phyloP scores from a whole-genome alignment of 2,113 vertebrate genomes.

The Platysteira castanea region DNA sequence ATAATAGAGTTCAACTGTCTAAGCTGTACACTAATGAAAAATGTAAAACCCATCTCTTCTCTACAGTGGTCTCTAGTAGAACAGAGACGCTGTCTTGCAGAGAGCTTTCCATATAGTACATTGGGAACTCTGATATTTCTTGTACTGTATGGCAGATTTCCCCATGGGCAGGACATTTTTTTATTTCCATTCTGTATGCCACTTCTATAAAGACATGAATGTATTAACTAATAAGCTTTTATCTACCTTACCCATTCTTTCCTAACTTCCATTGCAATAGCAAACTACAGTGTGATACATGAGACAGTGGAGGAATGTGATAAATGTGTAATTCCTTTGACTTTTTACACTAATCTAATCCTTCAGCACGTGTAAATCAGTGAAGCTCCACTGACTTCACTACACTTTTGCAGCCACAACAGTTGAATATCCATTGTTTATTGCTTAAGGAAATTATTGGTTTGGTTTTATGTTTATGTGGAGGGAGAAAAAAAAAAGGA shows the following conservation, averaged over 20 bases:
- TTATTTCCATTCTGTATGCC: background rate
- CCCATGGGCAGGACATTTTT: background rate
- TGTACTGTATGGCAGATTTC: constrained; percentile 21
- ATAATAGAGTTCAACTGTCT: constrained; percentile 78
- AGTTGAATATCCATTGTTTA: background rate
- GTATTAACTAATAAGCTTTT: constrained; percentile 2
- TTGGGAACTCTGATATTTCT: constrained; percentile 53
- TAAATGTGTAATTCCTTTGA: background rate
- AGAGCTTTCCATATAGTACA: constrained; percentile 38
- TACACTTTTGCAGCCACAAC: background rate
- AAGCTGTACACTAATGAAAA: constrained; percentile 75
- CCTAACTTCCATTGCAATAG: background rate
- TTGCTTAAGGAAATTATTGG: background rate
- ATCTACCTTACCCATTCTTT: background rate
- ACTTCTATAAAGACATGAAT: background rate
- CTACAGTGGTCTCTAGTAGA: constrained; percentile 28
- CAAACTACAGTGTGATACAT: background rate
- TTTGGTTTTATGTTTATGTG: background rate
- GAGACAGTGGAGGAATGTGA: background rate
- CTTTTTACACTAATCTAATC: background rate
- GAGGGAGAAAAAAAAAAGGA: fast-evolving
- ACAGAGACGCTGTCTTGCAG: constrained; percentile 52
- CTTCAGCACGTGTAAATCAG: background rate
- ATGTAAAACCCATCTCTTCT: constrained; percentile 70
- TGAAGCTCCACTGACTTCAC: background rate